Evolutionary conservation across 2,113 vertebrate species (phyloP).

Genomic region (Gymnogyps californianus): DNA sequence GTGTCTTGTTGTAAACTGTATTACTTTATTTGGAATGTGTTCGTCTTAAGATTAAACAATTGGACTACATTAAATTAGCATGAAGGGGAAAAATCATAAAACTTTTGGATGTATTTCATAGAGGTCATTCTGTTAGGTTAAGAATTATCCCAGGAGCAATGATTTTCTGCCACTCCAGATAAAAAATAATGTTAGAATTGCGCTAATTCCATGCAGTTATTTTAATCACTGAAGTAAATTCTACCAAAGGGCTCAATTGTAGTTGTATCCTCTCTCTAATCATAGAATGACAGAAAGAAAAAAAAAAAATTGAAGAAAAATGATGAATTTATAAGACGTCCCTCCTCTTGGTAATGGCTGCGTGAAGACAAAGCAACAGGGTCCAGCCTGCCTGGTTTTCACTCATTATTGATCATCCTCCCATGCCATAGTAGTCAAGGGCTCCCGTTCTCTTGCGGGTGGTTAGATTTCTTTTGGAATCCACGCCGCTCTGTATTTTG

Average conservation of each 20-base stretch:
- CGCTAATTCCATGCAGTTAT: constrained; percentile 19
- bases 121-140: constrained; percentile 39
- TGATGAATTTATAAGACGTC: not conserved
- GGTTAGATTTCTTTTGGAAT: not conserved
- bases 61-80: constrained; percentile 51
- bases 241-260: not conserved
- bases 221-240: constrained; percentile 63
- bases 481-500: fast-evolving
- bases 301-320: not conserved
- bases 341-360: not conserved
- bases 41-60: constrained; percentile 52
- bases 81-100: constrained; percentile 33
- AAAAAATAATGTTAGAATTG: constrained; percentile 30
- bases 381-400: not conserved
- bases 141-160: constrained; percentile 49
- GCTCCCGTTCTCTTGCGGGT: fast-evolving
- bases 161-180: constrained; percentile 58
- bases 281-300: not conserved
- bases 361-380: not conserved
- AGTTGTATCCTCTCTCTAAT: not conserved
- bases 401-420: fast-evolving
- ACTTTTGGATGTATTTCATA: constrained; percentile 39
- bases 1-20: constrained; percentile 55
- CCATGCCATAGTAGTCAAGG: fast-evolving
- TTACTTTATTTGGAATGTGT: constrained; percentile 61